Percentiles rank a stretch among this genome's conserved stretches.
These are phyloP conservation scores for Platalea minor DNA, from an alignment of 2,797 vertebrate genomes.

Conservation along the genomic window DNA sequence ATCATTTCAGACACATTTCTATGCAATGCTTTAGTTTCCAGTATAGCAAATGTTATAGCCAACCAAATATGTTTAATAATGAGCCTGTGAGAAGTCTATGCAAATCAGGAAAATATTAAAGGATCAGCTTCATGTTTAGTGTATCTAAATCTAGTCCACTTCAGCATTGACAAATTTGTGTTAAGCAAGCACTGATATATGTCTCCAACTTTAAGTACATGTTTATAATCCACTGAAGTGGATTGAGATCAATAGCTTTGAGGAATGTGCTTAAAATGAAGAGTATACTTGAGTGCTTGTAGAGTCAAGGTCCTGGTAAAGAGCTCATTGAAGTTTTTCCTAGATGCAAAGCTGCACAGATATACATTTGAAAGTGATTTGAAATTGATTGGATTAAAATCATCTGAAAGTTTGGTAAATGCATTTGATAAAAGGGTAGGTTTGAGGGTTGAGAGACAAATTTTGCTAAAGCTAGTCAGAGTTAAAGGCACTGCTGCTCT, in stretches of 20 bases:
- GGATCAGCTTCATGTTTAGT: conserved; percentile 22
- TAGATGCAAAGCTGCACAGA: conserved; percentile 39
- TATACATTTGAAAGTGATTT: conserved; percentile 47
- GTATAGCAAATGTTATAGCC: background rate
- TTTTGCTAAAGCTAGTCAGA: background rate
- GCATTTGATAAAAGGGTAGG: background rate
- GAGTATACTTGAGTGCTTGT: conserved; percentile 42
- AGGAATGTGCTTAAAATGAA: conserved; percentile 63
- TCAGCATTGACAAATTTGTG: conserved; percentile 41
- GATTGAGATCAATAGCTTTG: conserved; percentile 56
- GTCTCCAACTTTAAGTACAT: conserved; percentile 45
- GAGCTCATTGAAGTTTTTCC: conserved; percentile 56
- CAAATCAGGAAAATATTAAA: conserved; percentile 41
- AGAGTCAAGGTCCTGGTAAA: conserved; percentile 17
- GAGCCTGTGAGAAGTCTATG: background rate
- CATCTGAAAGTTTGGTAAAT: conserved; percentile 17
- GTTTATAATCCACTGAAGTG: conserved; percentile 60
- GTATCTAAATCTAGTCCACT: conserved; percentile 58
- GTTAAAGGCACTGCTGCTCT: background rate
- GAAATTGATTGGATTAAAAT: conserved; percentile 45
- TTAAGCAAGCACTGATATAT: conserved; percentile 32
- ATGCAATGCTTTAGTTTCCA: background rate
- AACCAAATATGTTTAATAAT: background rate
- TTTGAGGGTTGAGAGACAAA: background rate
- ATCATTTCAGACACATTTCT: background rate